Percentiles rank a stretch among this genome's conserved stretches.
phyloP scores from a whole-genome alignment of 2,888 invertebrate species.

The Leptarthrus brevirostris region DNA sequence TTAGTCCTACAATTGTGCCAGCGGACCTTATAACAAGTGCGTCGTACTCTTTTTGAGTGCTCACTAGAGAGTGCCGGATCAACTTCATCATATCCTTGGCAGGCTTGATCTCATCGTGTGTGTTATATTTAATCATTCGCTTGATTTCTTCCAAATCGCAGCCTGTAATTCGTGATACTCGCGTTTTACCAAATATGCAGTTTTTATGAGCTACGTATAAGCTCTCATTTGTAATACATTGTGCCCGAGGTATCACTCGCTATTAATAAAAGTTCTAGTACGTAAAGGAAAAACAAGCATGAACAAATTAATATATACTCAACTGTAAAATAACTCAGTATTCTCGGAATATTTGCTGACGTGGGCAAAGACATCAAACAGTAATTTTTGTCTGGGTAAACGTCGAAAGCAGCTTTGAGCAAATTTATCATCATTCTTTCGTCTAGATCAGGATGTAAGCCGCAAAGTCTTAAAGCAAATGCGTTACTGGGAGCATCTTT shows the following conservation, averaged over 20 bases:
- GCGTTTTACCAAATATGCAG: background rate
- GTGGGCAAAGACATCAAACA: conserved; percentile 48
- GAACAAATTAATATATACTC: too few species aligned
- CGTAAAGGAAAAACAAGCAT: too few species aligned
- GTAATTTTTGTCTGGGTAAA: conserved; percentile 72
- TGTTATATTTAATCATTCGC: conserved; percentile 20
- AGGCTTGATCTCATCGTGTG: conserved; percentile 12
- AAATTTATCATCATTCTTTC: conserved; percentile 69
- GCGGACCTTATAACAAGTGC: conserved; percentile 26
- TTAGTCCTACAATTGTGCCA: conserved; percentile 50
- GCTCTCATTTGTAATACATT: conserved; percentile 23
- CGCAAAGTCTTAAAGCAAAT: conserved; percentile 73
- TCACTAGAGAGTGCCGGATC: conserved; percentile 19
- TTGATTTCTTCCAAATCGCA: conserved; percentile 31
- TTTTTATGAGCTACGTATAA: conserved; percentile 48
- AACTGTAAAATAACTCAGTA: conserved; percentile 50
- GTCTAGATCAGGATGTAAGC: conserved; percentile 69
- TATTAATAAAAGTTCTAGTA: too few species aligned
- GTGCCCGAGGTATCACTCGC: conserved; percentile 40
- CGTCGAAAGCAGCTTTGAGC: conserved; percentile 73
- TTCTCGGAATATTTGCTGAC: background rate
- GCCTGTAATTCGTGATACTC: background rate
- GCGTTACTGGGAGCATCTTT: too few species aligned
- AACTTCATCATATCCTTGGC: conserved; percentile 30
- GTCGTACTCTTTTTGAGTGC: conserved; percentile 13